Conservation (phyloP, 2,888 invertebrate genomes). For the Agrilus cyanescens region DNA sequence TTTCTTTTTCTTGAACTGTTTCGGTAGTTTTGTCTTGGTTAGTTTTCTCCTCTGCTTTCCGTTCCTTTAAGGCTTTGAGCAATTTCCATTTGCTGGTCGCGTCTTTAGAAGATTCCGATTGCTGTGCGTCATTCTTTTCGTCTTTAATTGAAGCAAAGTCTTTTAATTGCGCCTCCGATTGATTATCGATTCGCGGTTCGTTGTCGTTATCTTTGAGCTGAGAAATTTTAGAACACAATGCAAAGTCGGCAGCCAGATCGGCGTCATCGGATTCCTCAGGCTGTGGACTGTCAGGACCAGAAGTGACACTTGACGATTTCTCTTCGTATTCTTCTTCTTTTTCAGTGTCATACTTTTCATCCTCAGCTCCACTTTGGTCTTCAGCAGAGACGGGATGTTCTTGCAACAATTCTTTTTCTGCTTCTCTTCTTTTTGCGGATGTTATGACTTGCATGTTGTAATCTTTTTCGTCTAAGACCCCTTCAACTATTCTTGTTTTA, state of each 20-base stretch:
- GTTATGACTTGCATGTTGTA: slow-evolving; percentile 30
- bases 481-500: slow-evolving; percentile 45
- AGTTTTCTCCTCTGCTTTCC: slow-evolving; percentile 77
- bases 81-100: slow-evolving; percentile 76
- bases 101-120: slow-evolving; percentile 25
- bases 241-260: slow-evolving; percentile 43
- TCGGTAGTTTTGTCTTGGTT: slow-evolving; percentile 56
- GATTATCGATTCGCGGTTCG: slow-evolving; percentile 18
- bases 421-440: slow-evolving; percentile 31
- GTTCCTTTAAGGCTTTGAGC: slow-evolving; percentile 76
- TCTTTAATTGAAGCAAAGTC: too few species aligned
- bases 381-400: slow-evolving; percentile 29
- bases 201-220: slow-evolving; percentile 19
- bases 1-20: slow-evolving; percentile 54
- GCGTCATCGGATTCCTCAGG: slow-evolving; percentile 59
- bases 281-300: slow-evolving; percentile 78
- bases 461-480: slow-evolving; percentile 32
- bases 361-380: background rate
- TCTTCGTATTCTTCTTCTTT: slow-evolving; percentile 33
- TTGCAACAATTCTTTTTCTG: slow-evolving; percentile 40
- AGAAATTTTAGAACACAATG: slow-evolving; percentile 30
- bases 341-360: slow-evolving; percentile 8
- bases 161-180: too few species aligned
- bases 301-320: slow-evolving; percentile 74
- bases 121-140: too few species aligned